Conservation (phyloP, 2,113 vertebrate genomes). For the Amblyornis subalaris region DNA sequence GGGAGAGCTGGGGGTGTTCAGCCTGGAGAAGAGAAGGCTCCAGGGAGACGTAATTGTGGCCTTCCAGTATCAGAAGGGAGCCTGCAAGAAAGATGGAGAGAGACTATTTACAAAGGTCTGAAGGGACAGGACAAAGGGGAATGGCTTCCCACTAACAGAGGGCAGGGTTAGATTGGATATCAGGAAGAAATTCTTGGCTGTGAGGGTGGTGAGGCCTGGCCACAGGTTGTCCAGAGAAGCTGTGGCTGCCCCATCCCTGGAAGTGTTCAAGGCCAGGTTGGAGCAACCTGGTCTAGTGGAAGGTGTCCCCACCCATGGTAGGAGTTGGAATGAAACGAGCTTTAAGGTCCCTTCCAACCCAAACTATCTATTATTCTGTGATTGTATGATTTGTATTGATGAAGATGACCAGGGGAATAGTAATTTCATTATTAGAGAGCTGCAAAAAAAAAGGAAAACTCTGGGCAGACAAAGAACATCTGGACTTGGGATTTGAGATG, state of each 20-base stretch:
- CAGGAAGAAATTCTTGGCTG: not conserved
- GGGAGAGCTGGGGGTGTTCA: accelerated
- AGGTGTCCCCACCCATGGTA: not conserved
- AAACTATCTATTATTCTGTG: not conserved
- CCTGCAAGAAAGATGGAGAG: not conserved
- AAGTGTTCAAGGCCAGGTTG: not conserved
- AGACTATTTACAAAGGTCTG: not conserved
- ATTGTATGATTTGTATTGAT: not conserved
- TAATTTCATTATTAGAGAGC: not conserved
- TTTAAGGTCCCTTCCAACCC: not conserved
- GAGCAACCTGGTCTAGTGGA: not conserved
- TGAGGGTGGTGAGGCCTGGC: not conserved
- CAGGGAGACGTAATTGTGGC: not conserved
- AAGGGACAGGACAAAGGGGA: not conserved
- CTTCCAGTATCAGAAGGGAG: not conserved
- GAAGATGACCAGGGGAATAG: not conserved
- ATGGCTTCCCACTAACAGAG: not conserved
- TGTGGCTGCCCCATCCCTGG: not conserved
- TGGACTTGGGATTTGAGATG: not conserved
- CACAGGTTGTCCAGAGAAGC: not conserved
- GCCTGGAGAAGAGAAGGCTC: not conserved
- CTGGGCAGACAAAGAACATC: not conserved
- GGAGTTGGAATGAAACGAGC: not conserved
- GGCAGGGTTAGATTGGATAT: not conserved
- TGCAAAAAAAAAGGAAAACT: not conserved